Evolutionary conservation across 2,113 vertebrate genomes (phyloP).

Genomic region (Colinus virginianus): DNA sequence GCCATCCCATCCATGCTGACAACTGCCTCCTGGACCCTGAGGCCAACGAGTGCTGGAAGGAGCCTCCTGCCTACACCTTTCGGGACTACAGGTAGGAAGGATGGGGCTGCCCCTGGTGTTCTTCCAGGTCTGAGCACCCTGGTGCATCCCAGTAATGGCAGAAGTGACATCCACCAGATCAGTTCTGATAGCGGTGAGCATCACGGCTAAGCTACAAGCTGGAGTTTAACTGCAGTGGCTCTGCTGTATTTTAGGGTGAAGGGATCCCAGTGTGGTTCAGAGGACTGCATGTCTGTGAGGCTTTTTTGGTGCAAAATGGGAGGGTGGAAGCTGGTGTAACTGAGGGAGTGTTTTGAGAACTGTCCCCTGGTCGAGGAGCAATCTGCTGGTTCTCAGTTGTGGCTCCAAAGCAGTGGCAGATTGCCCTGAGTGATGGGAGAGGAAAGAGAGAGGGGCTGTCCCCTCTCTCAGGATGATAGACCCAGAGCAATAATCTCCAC

Average conservation of each 20-base stretch:
- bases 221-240: not conserved
- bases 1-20: constrained; percentile 97
- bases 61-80: constrained; percentile 94
- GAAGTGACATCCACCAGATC: not conserved
- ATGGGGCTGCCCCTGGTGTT: accelerated
- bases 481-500: not conserved
- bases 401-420: not conserved
- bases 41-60: constrained; percentile 96
- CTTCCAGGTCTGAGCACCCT: not conserved
- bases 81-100: constrained; percentile 91
- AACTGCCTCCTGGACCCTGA: constrained; percentile 96
- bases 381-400: not conserved
- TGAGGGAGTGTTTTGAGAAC: not conserved
- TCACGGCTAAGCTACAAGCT: not conserved
- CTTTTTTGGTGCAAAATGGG: not conserved
- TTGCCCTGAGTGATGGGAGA: too few relatives aligned
- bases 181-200: not conserved
- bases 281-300: not conserved
- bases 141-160: not conserved
- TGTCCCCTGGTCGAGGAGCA: not conserved
- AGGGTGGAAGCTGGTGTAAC: not conserved
- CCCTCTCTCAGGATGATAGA: not conserved
- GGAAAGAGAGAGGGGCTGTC: too few relatives aligned
- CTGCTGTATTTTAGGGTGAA: not conserved
- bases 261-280: not conserved